A percentile compares a stretch with the other conserved stretches of the same genome.
phyloP scores from a whole-genome alignment of 2,797 vertebrate species.

The Argyrosomus regius region DNA sequence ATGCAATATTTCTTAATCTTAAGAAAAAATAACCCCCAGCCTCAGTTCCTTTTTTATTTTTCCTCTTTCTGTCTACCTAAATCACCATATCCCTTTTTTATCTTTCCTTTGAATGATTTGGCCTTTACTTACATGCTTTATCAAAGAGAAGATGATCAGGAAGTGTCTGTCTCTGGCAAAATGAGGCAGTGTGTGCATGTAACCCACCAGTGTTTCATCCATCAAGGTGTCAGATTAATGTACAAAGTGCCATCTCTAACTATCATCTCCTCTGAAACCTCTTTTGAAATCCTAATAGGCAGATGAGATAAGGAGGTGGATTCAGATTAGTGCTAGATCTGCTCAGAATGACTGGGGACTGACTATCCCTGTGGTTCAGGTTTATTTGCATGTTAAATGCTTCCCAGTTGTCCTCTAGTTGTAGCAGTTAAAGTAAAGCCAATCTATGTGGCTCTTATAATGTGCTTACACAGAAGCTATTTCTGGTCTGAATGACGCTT shows the following conservation, averaged over 20 bases:
- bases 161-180: conserved; percentile 52
- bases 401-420: conserved; percentile 32
- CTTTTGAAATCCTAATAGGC: conserved; percentile 64
- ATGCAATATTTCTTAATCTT: conserved; percentile 61
- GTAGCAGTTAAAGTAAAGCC: conserved; percentile 40
- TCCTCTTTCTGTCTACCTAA: conserved; percentile 35
- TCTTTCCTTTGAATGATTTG: conserved; percentile 62
- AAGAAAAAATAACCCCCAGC: conserved; percentile 44
- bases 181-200: conserved; percentile 57
- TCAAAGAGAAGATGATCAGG: conserved; percentile 63
- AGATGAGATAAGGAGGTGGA: conserved; percentile 61
- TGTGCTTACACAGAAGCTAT: conserved; percentile 34
- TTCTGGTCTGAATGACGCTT: conserved; percentile 29
- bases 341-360: conserved; percentile 42
- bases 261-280: conserved; percentile 55
- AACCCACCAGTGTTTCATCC: conserved; percentile 70
- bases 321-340: conserved; percentile 51
- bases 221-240: conserved; percentile 77
- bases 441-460: conserved; percentile 32
- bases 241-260: conserved; percentile 67
- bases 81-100: conserved; percentile 29
- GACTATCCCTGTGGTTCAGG: conserved; percentile 17
- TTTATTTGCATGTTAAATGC: conserved; percentile 53
- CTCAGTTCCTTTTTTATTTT: conserved; percentile 45
- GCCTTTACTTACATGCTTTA: conserved; percentile 65